These are phyloP conservation scores for Hemibagrus guttatus DNA, from an alignment of 2,797 vertebrate species.

Conservation along the genomic window DNA sequence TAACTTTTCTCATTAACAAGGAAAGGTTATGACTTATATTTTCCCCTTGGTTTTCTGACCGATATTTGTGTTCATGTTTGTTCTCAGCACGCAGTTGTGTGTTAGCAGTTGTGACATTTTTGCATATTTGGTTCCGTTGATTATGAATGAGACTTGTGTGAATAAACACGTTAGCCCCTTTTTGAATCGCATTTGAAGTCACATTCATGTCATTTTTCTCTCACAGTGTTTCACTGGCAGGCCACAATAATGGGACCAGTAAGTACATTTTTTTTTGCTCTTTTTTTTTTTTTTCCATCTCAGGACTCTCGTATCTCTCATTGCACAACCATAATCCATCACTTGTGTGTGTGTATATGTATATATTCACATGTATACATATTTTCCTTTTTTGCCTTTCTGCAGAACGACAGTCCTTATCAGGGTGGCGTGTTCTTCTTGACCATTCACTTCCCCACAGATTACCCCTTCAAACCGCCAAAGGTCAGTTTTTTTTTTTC, in stretches of 20 bases:
- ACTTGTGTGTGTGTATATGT: background rate
- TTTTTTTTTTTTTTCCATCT: constrained; percentile 7
- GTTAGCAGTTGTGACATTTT: background rate
- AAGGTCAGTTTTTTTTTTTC: constrained; percentile 73
- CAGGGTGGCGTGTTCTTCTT: constrained; percentile 86
- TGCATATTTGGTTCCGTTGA: background rate
- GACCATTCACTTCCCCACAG: constrained; percentile 86
- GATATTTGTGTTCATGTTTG: background rate
- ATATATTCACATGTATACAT: background rate
- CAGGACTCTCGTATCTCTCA: background rate
- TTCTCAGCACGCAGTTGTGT: background rate
- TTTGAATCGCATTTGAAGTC: background rate
- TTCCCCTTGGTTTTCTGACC: background rate
- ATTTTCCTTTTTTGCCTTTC: constrained; percentile 22
- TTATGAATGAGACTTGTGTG: background rate
- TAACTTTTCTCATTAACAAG: background rate
- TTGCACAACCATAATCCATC: background rate
- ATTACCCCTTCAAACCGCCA: constrained; percentile 86
- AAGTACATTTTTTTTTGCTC: constrained; percentile 62
- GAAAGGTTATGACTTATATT: background rate
- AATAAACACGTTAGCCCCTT: too few relatives aligned
- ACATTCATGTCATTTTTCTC: background rate
- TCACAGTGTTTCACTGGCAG: constrained; percentile 85
- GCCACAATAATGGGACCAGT: constrained; percentile 84
- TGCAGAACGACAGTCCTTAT: constrained; percentile 84